Evolutionary conservation across 2,797 vertebrate genomes (phyloP), one percentile per base, ranked within the genome.

Genomic region (Ptychobarbus kaznakovi): DNA sequence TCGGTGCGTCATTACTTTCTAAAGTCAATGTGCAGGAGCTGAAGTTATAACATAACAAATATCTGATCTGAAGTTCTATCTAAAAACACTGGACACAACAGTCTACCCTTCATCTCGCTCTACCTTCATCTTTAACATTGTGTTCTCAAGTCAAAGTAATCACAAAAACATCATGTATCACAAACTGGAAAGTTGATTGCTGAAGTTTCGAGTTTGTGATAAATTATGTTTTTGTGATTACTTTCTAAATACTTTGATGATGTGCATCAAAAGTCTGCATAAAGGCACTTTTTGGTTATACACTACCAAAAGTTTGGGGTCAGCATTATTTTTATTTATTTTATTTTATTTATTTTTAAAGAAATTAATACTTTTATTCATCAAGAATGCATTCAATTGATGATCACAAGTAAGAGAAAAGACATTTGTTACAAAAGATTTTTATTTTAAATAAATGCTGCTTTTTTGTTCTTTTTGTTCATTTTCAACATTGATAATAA

Each of bases 1-100:
- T 99, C 98, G 88, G 98, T 99, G 93, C 95, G 97, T 94, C 51
- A 32, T 9, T 12, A 10, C n/a, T 63, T 44, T 25, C 20, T 38
- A 22, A 49, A 18, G 7, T 74, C 44, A 49, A 1, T 49, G 15
- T 9, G 44, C 61, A 61, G 22, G 10, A 15, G 25, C 72, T 73
- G 18, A 22, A 53, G 18, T 32, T 75, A 20, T 28, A 1, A 51
- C 16, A 11, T 2, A 18, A 3, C 25, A 9, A 61, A 63, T 42
- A 11, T 11, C 22, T 63, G 1, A 63, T 25, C 20, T 79, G 12
- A 58, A 18, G 28, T 40, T 22, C 25, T 53, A 1, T 56, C 46
- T 76, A 32, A 32, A 73, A 74, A 72, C 68, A 42, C 38, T 18
- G 46, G 15, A 49, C 0, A 49, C 46, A 49, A 15, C 46, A 49